Evolutionary conservation across 2,888 invertebrate species (phyloP).

Genomic region (Hirtodrosophila histrioides): DNA sequence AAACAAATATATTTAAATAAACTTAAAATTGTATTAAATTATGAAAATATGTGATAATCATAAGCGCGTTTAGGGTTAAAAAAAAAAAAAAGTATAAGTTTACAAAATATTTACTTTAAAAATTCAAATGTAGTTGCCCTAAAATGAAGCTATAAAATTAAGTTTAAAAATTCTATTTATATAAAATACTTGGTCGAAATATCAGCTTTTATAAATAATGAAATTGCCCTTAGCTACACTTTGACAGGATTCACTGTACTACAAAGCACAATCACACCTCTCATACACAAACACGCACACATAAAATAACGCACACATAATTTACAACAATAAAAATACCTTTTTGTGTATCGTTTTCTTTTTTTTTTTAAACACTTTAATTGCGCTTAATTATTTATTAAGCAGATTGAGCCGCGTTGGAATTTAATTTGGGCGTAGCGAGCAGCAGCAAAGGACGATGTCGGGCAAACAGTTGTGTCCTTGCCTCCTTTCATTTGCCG

Average conservation of each 20-base stretch:
- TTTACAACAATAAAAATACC: slow-evolving; percentile 53
- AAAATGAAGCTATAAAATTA: too few relatives aligned
- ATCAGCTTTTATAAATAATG: not conserved
- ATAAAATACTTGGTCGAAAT: too few relatives aligned
- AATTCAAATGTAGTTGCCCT: too few relatives aligned
- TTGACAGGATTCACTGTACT: slow-evolving; percentile 26
- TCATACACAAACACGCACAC: slow-evolving; percentile 7
- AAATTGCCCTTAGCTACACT: not conserved
- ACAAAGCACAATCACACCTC: not conserved
- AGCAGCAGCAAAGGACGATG: slow-evolving; percentile 32
- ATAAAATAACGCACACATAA: slow-evolving; percentile 17
- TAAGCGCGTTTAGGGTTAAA: too few relatives aligned
- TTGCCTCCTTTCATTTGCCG: slow-evolving; percentile 34
- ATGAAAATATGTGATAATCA: too few relatives aligned
- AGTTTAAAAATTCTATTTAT: too few relatives aligned
- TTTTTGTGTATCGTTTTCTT: slow-evolving; percentile 45
- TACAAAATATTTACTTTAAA: too few relatives aligned
- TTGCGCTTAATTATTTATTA: slow-evolving; percentile 67
- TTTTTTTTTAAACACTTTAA: slow-evolving; percentile 54
- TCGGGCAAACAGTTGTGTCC: slow-evolving; percentile 34
- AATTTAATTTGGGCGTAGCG: slow-evolving; percentile 52
- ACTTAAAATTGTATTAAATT: too few relatives aligned
- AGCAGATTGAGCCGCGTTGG: slow-evolving; percentile 53
- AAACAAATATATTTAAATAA: too few relatives aligned
- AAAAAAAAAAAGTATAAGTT: too few relatives aligned